Base-by-base conservation (phyloP, 2,888 invertebrate genomes). In the Ophraella communa region DNA sequence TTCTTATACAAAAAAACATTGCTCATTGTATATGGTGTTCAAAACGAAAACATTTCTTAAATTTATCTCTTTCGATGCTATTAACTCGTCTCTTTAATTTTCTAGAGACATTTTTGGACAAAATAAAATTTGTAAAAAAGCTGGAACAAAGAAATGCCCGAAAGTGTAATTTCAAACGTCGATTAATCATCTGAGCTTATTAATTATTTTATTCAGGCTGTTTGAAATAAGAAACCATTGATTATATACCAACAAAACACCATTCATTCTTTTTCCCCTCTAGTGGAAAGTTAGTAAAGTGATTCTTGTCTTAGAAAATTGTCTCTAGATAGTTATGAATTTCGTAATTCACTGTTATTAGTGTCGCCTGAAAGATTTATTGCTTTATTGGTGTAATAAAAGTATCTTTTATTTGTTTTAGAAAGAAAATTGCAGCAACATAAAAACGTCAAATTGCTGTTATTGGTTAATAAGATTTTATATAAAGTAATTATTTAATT, bases 241-340 rank as follows among this genome's bases (percentile, higher is more conserved):
- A 67, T 67, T 62, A 56, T n/a, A n/a, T 56, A 51, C 27, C 51
- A 58, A 45, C 64, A 53, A 45, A 59, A 62, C 52, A 64, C 35
- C 8, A 30, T 3, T 10, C 64, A 47, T 70, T 73, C 69, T 71
- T 73, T 73, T 71, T 57, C 57, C 49, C 61, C 71, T 71, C 51
- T 71, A 59, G 73, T 71, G 72, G 73, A 72, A 70, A 71, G 72
- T 64, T 66, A 54, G 7, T n/a, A 44, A 17, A 54, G 18, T 39
- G 24, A 2, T 17, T 35, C 4, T 35, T 35, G 1, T 0, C 35
- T 35, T n/a, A n/a, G n/a, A 0, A 35, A 35, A 35, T 14, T 39
- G 39, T 7, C 17, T 4, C 2, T 5, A 30, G 30, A 30, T 30
- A 30, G 8, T n/a, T n/a, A n/a, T n/a, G n/a, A n/a, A n/a, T n/a